Conservation (phyloP, 2,797 vertebrate genomes). For the Agapornis canus region DNA sequence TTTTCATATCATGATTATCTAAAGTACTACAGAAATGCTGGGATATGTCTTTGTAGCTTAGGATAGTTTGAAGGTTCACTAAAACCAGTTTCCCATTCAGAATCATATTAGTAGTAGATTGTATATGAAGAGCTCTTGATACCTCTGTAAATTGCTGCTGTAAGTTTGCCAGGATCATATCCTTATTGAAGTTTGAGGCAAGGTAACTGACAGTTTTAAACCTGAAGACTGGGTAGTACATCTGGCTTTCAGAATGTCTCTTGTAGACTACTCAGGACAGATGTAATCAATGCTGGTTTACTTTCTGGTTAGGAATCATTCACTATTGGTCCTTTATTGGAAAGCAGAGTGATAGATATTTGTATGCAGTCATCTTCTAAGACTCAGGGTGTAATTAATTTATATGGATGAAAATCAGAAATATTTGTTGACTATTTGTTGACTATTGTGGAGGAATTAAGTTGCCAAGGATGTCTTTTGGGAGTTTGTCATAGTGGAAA, state of each 20-base stretch:
- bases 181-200: not conserved
- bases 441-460: not conserved
- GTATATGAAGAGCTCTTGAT: not conserved
- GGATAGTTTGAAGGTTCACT: not conserved
- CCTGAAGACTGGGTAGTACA: not conserved
- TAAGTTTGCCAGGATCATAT: not conserved
- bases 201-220: not conserved
- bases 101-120: not conserved
- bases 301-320: not conserved
- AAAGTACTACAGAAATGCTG: not conserved
- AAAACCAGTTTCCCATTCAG: not conserved
- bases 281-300: not conserved
- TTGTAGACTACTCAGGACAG: not conserved
- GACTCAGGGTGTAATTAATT: not conserved
- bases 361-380: not conserved
- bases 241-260: not conserved
- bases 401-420: not conserved
- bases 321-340: not conserved
- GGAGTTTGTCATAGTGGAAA: not conserved
- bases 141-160: not conserved
- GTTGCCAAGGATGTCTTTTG: not conserved
- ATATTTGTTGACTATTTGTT: not conserved
- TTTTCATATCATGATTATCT: not conserved
- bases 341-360: not conserved
- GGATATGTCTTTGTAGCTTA: not conserved